These are phyloP conservation scores for Brachionus koreanus DNA, from an alignment of 1,140 invertebrate species.

Conservation along the genomic window DNA sequence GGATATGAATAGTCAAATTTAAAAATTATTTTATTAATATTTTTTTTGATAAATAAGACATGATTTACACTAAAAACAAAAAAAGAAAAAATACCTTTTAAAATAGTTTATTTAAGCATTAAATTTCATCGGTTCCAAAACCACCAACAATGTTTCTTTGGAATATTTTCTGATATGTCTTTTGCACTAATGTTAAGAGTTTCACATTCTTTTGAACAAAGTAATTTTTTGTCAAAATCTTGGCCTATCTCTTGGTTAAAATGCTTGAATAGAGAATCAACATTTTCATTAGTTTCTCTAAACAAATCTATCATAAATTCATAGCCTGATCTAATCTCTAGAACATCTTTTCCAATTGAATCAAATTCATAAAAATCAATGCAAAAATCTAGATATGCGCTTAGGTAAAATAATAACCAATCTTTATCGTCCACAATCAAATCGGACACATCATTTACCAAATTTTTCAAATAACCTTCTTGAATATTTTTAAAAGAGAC, in stretches of 20 bases:
- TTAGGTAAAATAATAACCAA: neutral
- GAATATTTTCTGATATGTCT: neutral
- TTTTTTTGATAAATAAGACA: no score
- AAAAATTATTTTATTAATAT: no score
- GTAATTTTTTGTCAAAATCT: constrained; percentile 27
- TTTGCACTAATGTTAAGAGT: neutral
- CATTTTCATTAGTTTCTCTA: neutral
- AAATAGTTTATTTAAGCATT: neutral
- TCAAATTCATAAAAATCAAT: constrained; percentile 18
- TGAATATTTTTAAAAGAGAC: neutral
- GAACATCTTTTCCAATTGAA: constrained; percentile 1
- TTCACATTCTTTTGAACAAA: neutral
- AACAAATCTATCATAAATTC: constrained; percentile 19
- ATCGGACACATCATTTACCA: neutral
- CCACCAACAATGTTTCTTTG: neutral
- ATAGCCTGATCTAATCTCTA: constrained; percentile 7
- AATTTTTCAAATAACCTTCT: neutral
- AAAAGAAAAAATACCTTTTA: neutral
- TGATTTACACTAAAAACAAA: no score
- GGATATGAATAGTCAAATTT: no score
- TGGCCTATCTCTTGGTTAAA: neutral
- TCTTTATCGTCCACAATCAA: constrained; percentile 28
- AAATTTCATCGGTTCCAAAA: neutral
- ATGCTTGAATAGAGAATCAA: neutral
- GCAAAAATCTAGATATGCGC: neutral